phyloP scores from a whole-genome alignment of 2,797 vertebrate species.

The Etheostoma nigrum region DNA sequence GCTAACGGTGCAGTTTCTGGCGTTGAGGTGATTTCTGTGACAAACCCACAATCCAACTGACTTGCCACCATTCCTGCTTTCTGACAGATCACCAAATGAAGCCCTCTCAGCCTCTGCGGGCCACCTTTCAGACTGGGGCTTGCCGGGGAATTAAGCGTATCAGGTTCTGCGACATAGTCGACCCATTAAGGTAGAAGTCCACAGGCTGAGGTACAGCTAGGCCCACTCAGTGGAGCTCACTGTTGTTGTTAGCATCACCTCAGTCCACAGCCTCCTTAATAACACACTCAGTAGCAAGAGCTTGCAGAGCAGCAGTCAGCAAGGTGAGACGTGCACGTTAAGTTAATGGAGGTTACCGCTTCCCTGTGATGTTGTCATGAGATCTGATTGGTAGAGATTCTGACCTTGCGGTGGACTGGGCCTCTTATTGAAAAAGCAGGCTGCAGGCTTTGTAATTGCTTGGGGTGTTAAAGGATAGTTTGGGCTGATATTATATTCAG shows the following conservation, averaged over 20 bases:
- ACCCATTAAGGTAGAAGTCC: slow-evolving; percentile 73
- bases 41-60: slow-evolving; percentile 7
- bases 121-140: slow-evolving; percentile 56
- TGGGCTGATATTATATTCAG: slow-evolving; percentile 20
- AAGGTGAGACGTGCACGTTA: slow-evolving; percentile 48
- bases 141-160: slow-evolving; percentile 66
- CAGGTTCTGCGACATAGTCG: slow-evolving; percentile 51
- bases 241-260: slow-evolving; percentile 64
- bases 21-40: slow-evolving; percentile 8
- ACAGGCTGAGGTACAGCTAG: background rate
- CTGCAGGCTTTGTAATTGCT: slow-evolving; percentile 37
- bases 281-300: slow-evolving; percentile 43
- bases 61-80: slow-evolving; percentile 25
- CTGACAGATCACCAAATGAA: slow-evolving; percentile 45
- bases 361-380: slow-evolving; percentile 51
- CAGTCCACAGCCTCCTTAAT: slow-evolving; percentile 59
- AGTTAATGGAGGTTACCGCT: slow-evolving; percentile 53
- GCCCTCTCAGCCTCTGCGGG: slow-evolving; percentile 35
- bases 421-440: slow-evolving; percentile 32
- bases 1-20: slow-evolving; percentile 2
- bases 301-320: slow-evolving; percentile 43
- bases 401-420: slow-evolving; percentile 37
- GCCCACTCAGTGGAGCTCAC: slow-evolving; percentile 54
- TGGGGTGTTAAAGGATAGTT: background rate
- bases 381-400: slow-evolving; percentile 51